A percentile compares a stretch with the other conserved stretches of the same genome.
These are phyloP conservation scores for Acanthopleura granulata DNA, from an alignment of 2,888 invertebrate genomes.

Conservation along the genomic window DNA sequence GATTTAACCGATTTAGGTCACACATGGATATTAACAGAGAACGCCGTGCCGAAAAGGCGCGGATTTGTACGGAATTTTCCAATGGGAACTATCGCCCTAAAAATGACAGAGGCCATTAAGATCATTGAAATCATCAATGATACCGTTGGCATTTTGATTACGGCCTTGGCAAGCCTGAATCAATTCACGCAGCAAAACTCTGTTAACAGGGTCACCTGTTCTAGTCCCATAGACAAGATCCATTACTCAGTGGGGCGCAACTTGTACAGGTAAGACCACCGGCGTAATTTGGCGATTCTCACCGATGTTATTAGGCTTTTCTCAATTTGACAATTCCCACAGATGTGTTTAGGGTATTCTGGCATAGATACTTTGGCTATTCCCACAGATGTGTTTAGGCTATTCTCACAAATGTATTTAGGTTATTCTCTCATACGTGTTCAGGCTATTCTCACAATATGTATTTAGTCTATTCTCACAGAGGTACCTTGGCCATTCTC, in stretches of 20 bases:
- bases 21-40: slow-evolving; percentile 65
- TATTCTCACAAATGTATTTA: too few relatives aligned
- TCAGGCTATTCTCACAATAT: too few relatives aligned
- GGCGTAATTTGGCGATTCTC: too few relatives aligned
- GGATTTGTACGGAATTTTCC: slow-evolving; percentile 47
- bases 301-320: too few relatives aligned
- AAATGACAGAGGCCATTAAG: slow-evolving; percentile 46
- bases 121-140: slow-evolving; percentile 52
- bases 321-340: too few relatives aligned
- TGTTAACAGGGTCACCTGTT: neutral
- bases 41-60: slow-evolving; percentile 50
- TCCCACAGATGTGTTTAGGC: too few relatives aligned
- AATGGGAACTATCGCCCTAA: slow-evolving; percentile 50
- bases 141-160: slow-evolving; percentile 39
- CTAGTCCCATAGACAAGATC: neutral
- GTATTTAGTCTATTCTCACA: too few relatives aligned
- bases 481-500: too few relatives aligned
- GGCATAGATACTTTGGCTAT: too few relatives aligned
- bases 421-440: too few relatives aligned
- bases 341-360: too few relatives aligned
- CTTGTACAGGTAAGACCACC: slow-evolving; percentile 38
- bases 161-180: slow-evolving; percentile 1
- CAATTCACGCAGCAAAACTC: neutral
- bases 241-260: slow-evolving; percentile 27
- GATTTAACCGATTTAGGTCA: slow-evolving; percentile 33